Evolutionary conservation across 2,888 invertebrate species (phyloP).

Genomic region (Agrotis ipsilon): DNA sequence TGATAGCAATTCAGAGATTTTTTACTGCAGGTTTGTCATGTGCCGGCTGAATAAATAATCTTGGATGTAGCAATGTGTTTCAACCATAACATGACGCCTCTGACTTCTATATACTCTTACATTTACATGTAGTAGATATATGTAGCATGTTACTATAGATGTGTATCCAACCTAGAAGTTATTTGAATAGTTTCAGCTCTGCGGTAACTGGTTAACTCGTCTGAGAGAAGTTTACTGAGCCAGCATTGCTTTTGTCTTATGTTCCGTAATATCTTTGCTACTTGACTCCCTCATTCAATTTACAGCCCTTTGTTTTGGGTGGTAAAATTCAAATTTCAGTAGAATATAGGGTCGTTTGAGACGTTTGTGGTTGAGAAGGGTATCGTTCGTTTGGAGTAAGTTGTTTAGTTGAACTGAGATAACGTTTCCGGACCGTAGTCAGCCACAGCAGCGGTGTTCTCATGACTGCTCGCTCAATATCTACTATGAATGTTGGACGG

Average conservation of each 20-base stretch:
- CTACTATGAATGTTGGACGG: conserved; percentile 37
- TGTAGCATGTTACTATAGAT: conserved; percentile 22
- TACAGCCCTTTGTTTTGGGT: conserved; percentile 51
- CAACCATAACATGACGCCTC: conserved; percentile 42
- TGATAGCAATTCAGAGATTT: conserved; percentile 61
- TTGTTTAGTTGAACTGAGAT: conserved; percentile 87
- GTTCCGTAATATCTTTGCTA: conserved; percentile 56
- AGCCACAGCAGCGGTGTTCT: conserved; percentile 76
- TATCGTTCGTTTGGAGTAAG: conserved; percentile 80
- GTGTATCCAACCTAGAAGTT: conserved; percentile 66
- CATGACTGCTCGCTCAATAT: conserved; percentile 71
- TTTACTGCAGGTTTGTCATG: conserved; percentile 54
- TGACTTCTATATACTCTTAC: conserved; percentile 8
- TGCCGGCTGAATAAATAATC: conserved; percentile 57
- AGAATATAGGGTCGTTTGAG: conserved; percentile 47
- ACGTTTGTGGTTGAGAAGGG: conserved; percentile 58
- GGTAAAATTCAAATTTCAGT: conserved; percentile 64
- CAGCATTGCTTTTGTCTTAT: conserved; percentile 70
- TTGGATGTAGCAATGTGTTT: conserved; percentile 42
- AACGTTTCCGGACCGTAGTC: conserved; percentile 82
- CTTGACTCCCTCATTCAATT: conserved; percentile 52
- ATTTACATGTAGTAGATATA: too few relatives aligned
- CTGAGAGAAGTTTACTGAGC: conserved; percentile 80
- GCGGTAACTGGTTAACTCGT: conserved; percentile 84
- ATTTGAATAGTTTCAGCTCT: conserved; percentile 85